A percentile compares a stretch with the other conserved stretches of the same genome.
These are phyloP conservation scores for Galagoides demidoff DNA, from an alignment of 2,797 vertebrate genomes.

Conservation along the genomic window DNA sequence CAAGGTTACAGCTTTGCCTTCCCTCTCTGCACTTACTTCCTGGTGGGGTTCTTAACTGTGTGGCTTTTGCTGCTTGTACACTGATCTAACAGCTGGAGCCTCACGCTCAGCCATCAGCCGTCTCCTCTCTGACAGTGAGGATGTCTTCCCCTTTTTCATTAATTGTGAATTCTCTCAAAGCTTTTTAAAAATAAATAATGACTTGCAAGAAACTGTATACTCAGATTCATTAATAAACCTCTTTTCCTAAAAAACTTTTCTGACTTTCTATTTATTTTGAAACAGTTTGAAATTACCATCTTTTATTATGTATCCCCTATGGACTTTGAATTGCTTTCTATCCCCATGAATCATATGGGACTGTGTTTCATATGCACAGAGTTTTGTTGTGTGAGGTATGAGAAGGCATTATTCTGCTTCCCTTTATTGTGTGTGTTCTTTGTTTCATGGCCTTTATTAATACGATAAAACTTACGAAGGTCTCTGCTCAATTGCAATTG, in stretches of 20 bases:
- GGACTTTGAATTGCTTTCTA: not conserved
- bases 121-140: not conserved
- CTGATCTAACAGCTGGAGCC: not conserved
- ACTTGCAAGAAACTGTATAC: conserved; percentile 7
- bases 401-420: not conserved
- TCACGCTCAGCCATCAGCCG: not conserved
- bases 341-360: not conserved
- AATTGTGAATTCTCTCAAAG: conserved; percentile 48
- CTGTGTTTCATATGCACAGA: not conserved
- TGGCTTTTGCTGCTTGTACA: not conserved
- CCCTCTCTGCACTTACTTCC: not conserved
- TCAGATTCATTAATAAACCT: conserved; percentile 38
- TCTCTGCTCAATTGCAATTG: not conserved
- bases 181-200: not conserved
- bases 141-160: conserved; percentile 23
- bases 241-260: not conserved
- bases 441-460: not conserved
- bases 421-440: not conserved
- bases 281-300: not conserved
- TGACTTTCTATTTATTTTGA: conserved; percentile 44
- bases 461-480: not conserved
- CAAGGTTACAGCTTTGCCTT: not conserved
- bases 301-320: not conserved
- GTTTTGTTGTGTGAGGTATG: not conserved
- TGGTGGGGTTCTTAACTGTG: conserved; percentile 17